Evolutionary conservation across 2,888 invertebrate species (phyloP).

Genomic region (Smittia sp.): DNA sequence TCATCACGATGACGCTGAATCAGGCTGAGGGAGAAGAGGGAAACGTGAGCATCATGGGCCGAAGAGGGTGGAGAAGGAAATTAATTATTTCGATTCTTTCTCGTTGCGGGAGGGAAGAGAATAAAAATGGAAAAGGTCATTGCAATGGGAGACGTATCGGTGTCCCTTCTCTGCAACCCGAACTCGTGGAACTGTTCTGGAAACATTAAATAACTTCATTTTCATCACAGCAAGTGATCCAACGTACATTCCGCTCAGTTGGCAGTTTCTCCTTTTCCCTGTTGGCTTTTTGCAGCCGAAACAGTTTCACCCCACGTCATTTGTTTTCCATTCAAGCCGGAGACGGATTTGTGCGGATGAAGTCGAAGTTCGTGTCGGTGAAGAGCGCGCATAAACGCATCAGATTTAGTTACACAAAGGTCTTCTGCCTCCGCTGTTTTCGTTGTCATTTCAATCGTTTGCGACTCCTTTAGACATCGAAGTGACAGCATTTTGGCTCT

Average conservation of each 20-base stretch:
- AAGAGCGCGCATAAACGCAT: no score
- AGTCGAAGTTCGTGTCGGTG: no score
- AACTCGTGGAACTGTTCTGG: background rate
- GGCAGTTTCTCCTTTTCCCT: constrained; percentile 13
- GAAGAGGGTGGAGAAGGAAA: background rate
- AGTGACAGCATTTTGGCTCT: constrained; percentile 6
- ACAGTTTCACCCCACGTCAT: no score
- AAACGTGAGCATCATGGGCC: constrained; percentile 13
- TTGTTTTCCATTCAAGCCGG: no score
- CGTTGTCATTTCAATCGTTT: no score
- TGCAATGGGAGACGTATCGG: background rate
- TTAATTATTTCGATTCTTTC: background rate
- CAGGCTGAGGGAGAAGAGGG: background rate
- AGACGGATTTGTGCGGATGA: no score
- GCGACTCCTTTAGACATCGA: background rate
- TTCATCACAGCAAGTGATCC: constrained; percentile 35
- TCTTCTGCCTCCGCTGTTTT: no score
- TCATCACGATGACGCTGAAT: background rate
- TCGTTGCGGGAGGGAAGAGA: background rate
- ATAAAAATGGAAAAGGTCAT: constrained; percentile 22
- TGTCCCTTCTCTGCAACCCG: background rate
- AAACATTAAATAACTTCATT: constrained; percentile 35
- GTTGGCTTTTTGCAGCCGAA: background rate
- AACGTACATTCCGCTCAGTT: constrained; percentile 27
- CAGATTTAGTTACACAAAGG: no score